Base-by-base conservation (phyloP, 2,797 vertebrate genomes). In the Sciurus vulgaris region DNA sequence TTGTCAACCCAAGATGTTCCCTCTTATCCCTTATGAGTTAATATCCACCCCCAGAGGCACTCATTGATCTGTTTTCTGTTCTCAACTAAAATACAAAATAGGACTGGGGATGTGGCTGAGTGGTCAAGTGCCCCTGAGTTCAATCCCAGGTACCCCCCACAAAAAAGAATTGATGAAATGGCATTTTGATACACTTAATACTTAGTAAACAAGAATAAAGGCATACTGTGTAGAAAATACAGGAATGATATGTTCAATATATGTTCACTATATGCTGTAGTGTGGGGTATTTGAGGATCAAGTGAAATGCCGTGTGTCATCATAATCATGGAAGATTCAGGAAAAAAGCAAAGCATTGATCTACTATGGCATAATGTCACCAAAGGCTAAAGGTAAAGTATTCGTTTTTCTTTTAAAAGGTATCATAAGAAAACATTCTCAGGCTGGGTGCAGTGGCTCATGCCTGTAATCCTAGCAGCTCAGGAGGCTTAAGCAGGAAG, bases 231-330 rank as follows among this genome's bases (percentile, higher is more conserved):
- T 24, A 86, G 47, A 88, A 92, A 96, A 85, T 82, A 33, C 11
- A 82, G n/a, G 59, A 76, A 72, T 17, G 63, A 1, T 35, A 89
- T 65, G 63, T n/a, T n/a, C n/a, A n/a, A 76, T 94, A 30, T 59
- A 82, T 56, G 85, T 65, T 96, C 69, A 86, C 82, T 59, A 22
- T 59, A 59, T 22, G 22, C 22, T 59, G 13, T 95, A 65, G 77
- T 76, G 8, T 78, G 35, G 11, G 35, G 9, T 18, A 94, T 63
- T 49, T 96, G 49, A 67, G 65, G 30, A 76, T 63, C 85, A 85
- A 85, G 86, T 91, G 35, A 86, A 95, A 92, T 94, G 72, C 3
- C 61, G 4, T 89, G 33, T 18, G 38, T 94, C 13, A 76, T 94
- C 18, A 70, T 63, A 89, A 81, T 92, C 70, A 79, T 61, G 49